phyloP scores from a whole-genome alignment of 2,113 vertebrate genomes.

The Cettia cetti region DNA sequence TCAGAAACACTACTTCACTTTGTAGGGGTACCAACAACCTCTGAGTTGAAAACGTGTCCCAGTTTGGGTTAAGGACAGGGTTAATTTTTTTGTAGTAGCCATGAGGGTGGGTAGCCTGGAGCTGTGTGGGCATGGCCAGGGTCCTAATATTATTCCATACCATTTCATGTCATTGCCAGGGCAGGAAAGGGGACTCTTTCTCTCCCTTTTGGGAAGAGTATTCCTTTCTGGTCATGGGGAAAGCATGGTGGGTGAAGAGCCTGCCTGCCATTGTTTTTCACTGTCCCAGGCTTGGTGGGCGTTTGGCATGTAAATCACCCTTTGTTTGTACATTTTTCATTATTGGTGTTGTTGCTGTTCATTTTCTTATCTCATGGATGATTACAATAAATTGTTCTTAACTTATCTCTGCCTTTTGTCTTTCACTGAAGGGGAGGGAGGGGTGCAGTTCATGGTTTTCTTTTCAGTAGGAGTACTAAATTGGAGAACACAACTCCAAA shows the following conservation, averaged over 20 bases:
- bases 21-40: background rate
- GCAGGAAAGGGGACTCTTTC: background rate
- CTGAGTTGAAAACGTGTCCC: background rate
- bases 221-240: background rate
- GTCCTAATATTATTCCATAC: background rate
- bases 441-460: background rate
- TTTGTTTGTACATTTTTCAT: background rate
- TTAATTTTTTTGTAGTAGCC: background rate
- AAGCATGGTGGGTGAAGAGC: fast-evolving
- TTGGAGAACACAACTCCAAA: background rate
- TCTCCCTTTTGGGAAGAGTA: background rate
- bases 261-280: background rate
- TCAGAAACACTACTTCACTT: background rate
- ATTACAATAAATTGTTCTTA: background rate
- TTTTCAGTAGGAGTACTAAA: background rate
- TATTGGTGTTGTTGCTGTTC: background rate
- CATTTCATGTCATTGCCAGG: background rate
- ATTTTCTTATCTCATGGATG: background rate
- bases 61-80: background rate
- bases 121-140: background rate
- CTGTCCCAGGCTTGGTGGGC: too few relatives aligned
- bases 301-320: background rate
- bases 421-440: background rate
- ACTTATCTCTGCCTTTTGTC: background rate
- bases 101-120: background rate